A percentile compares a stretch with the other conserved stretches of the same genome.
phyloP scores from a whole-genome alignment of 2,113 vertebrate species.

The Rattus norvegicus region GRCr8 NC_086021.1:85843501-85844000 shows the following conservation, averaged over 20 bases:
- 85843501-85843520: conserved; percentile 12
- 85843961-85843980: background rate
- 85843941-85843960: background rate
- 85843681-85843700: background rate
- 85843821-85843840: conserved; percentile 31
- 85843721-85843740: conserved; percentile 14
- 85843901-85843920: background rate
- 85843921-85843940: conserved; percentile 10
- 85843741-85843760: background rate
- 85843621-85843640: background rate
- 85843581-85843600: conserved; percentile 47
- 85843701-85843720: background rate
- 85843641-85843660: conserved; percentile 37
- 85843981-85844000: background rate
- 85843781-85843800: background rate
- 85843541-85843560: conserved; percentile 1
- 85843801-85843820: background rate
- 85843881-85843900: background rate
- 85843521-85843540: background rate
- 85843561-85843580: conserved; percentile 10
- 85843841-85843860: conserved; percentile 23
- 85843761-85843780: background rate
- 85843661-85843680: conserved; percentile 20
- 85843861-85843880: background rate
- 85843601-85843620: background rate